Evolutionary conservation across 1,140 invertebrate species (phyloP).

Genomic region (Philopotamus ludificatus): DNA sequence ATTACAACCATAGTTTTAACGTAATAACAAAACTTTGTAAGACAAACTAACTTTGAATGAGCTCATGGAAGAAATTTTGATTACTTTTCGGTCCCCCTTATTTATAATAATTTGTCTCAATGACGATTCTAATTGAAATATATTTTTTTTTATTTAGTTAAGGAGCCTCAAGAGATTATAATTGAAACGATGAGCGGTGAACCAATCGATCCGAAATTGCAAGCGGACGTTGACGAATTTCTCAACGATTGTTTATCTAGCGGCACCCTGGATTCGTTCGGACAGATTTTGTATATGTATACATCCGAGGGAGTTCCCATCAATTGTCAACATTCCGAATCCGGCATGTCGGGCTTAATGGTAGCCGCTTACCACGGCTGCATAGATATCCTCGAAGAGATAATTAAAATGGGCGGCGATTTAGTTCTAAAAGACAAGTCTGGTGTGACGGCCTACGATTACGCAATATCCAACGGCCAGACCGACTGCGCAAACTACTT

Average conservation of each 20-base stretch:
- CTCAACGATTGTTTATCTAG: slow-evolving; percentile 51
- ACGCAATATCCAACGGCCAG: slow-evolving; percentile 66
- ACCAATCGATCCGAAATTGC: slow-evolving; percentile 45
- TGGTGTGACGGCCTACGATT: slow-evolving; percentile 73
- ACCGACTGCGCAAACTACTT: slow-evolving; percentile 56
- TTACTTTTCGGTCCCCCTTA: too few species aligned
- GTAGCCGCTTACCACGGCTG: slow-evolving; percentile 70
- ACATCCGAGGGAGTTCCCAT: slow-evolving; percentile 70
- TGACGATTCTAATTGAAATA: too few species aligned
- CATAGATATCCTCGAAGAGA: slow-evolving; percentile 63
- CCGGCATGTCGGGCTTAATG: slow-evolving; percentile 74
- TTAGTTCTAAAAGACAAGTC: slow-evolving; percentile 64
- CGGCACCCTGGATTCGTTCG: slow-evolving; percentile 59
- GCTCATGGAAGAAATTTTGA: too few species aligned
- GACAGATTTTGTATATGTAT: slow-evolving; percentile 73
- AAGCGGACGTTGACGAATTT: slow-evolving; percentile 55
- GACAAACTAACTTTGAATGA: too few species aligned
- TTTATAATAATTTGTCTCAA: too few species aligned
- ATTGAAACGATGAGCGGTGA: too few species aligned
- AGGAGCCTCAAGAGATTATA: too few species aligned
- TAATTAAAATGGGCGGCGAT: slow-evolving; percentile 68
- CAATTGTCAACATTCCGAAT: slow-evolving; percentile 66
- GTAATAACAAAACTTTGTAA: too few species aligned
- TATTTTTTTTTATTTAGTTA: too few species aligned
- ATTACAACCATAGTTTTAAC: too few species aligned